Evolutionary conservation across 2,888 invertebrate genomes (phyloP), one percentile per base, ranked within the genome.

Genomic region (Podotricha telesiphe): DNA sequence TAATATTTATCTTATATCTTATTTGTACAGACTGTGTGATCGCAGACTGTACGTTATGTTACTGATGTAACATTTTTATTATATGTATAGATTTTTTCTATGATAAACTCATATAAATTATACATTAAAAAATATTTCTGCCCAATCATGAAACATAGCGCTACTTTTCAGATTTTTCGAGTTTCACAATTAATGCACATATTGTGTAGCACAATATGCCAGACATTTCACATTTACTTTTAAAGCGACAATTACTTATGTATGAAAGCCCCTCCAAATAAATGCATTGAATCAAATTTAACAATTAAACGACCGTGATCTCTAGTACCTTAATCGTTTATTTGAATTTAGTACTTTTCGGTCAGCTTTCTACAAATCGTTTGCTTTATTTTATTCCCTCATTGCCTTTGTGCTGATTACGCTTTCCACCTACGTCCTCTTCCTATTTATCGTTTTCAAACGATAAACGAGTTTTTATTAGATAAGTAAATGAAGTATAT

Each of bases 391-490:
- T 17, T 62, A 58, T 50, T 58, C 50, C 37, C 59, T n/a, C 40
- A 61, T 67, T 50, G 65, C n/a, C 34, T 67, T 62, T 17, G 50
- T 63, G n/a, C 61, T 68, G 65, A 68, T 71, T 68, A 71, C 68
- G 56, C 37, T 71, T 42, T 58, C 58, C 63, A 59, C 64, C 48
- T 45, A 59, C 58, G 55, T 34, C 65, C 59, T 48, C 19, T 59
- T 65, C 61, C 64, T 68, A 66, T 68, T 66, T 66, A 66, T 59
- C 63, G 53, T 64, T 66, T 67, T 61, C 51, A 13, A 45, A 17
- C 22, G 45, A 53, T 51, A 45, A 67, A 61, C 45, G 13, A 15
- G 17, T 42, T 66, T 55, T 42, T 20, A 58, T 59, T 42, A 42
- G 22, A 59, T 42, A 50, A n/a, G 10, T 1, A 59, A 42, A 20